Base-by-base conservation (phyloP, 2,113 vertebrate species). In the Brevimyrus niger region DNA sequence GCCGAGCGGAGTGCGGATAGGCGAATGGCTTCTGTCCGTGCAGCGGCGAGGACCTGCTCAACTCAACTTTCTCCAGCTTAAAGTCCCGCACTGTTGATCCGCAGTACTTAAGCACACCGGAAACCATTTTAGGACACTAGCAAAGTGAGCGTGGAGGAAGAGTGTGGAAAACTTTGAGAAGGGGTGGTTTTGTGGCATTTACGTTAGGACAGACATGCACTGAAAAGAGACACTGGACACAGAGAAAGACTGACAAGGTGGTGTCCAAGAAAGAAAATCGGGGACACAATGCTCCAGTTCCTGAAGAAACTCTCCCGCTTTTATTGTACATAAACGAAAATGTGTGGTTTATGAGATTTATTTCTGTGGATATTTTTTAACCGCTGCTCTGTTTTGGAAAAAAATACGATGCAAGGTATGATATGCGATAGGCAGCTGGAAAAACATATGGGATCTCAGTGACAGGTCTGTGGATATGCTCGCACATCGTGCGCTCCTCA, bases 21-120 rank as follows among this genome's bases (percentile, higher is more conserved):
- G 92, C 91, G 38, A 91, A 92, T 93, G 93, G 93, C 94, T 94
- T 94, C 94, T 92, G 94, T 92, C 93, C 88, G 92, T 90, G 91
- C 92, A 89, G 90, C 92, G 90, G 91, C 90, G 89, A 47, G 86
- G 69, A 87, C 50, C 82, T 89, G 92, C 93, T 94, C 92, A 48
- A 27, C 93, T 92, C 42, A 86, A 92, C 88, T 93, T 93, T 91
- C 93, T 55, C 76, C 83, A 87, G 87, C 92, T 90, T 90, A 89
- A 87, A 91, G 84, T n/a, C 76, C 85, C 55, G 86, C 90, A 92
- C 91, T 93, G 92, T 90, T 92, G 91, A 90, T 87, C 92, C 88
- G 73, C 91, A 88, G 88, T 88, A 91, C 90, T 89, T 53, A 90
- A 88, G 90, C 88, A 89, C 89, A 53, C 58, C 55, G 89, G 87